Evolutionary conservation across 2,797 vertebrate species (phyloP).

Genomic region (Halcyon badia): DNA sequence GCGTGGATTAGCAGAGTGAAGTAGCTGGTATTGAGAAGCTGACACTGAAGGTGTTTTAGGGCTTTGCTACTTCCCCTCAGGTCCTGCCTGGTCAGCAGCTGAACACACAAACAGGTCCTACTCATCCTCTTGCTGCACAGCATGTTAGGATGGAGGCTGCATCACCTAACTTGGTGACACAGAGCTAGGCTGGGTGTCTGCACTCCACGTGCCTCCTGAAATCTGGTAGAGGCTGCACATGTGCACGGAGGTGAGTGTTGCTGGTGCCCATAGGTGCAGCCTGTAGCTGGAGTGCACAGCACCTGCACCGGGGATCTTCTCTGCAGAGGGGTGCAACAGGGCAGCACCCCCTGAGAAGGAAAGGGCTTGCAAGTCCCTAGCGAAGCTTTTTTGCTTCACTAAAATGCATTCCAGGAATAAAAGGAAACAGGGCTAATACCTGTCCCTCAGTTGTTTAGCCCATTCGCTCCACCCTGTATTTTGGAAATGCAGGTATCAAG

Average conservation of each 20-base stretch:
- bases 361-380: not conserved
- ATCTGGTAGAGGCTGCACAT: too few relatives aligned
- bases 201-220: too few relatives aligned
- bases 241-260: too few relatives aligned
- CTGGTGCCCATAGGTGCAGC: too few relatives aligned
- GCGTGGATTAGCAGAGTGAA: not conserved
- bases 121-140: too few relatives aligned
- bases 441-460: not conserved
- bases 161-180: too few relatives aligned
- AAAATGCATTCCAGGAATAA: not conserved
- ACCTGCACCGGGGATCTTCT: not conserved
- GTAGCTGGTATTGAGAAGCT: not conserved
- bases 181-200: too few relatives aligned
- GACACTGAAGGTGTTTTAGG: not conserved
- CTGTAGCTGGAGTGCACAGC: not conserved
- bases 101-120: not conserved
- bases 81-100: not conserved
- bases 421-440: not conserved
- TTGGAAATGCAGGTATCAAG: not conserved
- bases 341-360: not conserved
- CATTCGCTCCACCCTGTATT: not conserved
- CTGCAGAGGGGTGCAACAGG: not conserved
- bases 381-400: not conserved
- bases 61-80: not conserved
- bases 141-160: too few relatives aligned